These are phyloP conservation scores for Siderastrea radians DNA, from an alignment of 92 coral and sea anemone species.

Conservation along the genomic window DNA sequence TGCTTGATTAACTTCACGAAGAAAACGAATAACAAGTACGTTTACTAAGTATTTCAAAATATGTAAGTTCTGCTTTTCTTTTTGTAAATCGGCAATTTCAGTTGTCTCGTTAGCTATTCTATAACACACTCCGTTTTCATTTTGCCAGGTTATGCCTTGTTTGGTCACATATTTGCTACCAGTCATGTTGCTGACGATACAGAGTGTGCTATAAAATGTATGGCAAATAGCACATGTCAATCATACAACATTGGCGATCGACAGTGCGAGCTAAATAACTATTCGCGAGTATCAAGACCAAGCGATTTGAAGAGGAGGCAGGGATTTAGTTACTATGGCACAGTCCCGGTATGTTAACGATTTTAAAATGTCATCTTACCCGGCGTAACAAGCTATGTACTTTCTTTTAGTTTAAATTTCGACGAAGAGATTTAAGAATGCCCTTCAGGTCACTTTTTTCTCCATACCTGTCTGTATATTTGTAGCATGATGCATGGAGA, in stretches of 20 bases:
- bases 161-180: not conserved
- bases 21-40: too few species aligned
- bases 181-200: not conserved
- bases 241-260: constrained; percentile 10
- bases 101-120: not conserved
- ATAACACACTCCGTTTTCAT: not conserved
- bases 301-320: not conserved
- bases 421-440: too few species aligned
- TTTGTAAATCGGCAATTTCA: not conserved
- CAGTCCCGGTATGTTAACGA: not conserved
- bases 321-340: constrained; percentile 5
- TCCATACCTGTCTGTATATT: too few species aligned
- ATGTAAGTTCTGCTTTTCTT: too few species aligned
- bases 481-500: too few species aligned
- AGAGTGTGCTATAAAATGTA: constrained; percentile 7
- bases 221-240: constrained; percentile 27
- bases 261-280: constrained; percentile 13
- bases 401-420: not conserved
- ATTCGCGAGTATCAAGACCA: not conserved
- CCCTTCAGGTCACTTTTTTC: too few species aligned
- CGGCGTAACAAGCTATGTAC: not conserved
- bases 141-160: not conserved
- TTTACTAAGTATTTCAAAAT: too few species aligned
- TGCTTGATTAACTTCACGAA: too few species aligned
- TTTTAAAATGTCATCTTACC: too few species aligned